Evolutionary conservation across 1,140 invertebrate species (phyloP), one percentile per base, ranked within the genome.

Genomic region (Cryptotermes secundus): DNA sequence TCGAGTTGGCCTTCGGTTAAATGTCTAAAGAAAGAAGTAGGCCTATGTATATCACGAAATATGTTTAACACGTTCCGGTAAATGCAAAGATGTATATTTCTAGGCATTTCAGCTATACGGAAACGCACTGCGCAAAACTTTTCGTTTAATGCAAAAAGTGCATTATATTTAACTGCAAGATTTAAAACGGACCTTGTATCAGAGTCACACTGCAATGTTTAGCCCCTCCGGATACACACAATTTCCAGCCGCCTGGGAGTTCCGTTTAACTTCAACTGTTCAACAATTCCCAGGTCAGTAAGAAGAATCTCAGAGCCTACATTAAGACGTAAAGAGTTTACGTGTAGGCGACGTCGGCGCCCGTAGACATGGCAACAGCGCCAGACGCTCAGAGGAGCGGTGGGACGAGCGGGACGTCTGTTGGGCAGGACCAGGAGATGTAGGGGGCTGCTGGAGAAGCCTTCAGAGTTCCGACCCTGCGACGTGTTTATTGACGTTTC

Each of bases 371-470:
- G 59, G 59, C 59, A 72, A 72, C 59, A 72, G 59, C 59, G 59
- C 59, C 59, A 72, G 59, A 72, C 59, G 59, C 59, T 72, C n/a
- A n/a, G 59, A 31, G 26, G n/a, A 31, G 26, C 26, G 26, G 53
- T 72, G 59, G 59, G 59, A 72, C 9, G 59, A 31, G 59, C n/a
- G 7, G 59, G 59, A n/a, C 59, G 59, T 26, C 26, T 26, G 59
- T 72, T 72, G 59, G 59, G n/a, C 59, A 59, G 53, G 53, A 72
- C 59, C 59, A 72, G 26, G n/a, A 72, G 26, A 72, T 31, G 59
- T 72, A 72, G 59, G 59, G n/a, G 59, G n/a, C 59, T 72, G 59
- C 59, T 72, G 59, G 59, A 72, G 59, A 72, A 72, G 59, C 26
- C 7, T 72, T 31, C 59, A 0, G 2, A 31, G 59, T 31, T 72